Evolutionary conservation across 2,888 invertebrate genomes (phyloP).

Genomic region (Hofmannophila pseudospretella): DNA sequence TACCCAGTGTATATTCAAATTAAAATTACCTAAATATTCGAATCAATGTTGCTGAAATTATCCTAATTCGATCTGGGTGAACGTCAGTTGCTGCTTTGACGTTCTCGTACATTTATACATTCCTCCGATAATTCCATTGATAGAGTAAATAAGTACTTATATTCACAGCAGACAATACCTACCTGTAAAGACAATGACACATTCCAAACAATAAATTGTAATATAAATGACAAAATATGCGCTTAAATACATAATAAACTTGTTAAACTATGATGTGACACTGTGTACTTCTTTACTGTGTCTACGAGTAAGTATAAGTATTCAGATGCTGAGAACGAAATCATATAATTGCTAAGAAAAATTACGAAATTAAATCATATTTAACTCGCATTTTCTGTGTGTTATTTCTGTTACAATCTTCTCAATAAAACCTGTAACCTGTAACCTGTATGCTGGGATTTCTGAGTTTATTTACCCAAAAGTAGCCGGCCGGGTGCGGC

Average conservation of each 20-base stretch:
- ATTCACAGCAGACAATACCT: slow-evolving; percentile 32
- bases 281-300: slow-evolving; percentile 60
- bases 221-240: slow-evolving; percentile 59
- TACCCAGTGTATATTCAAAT: slow-evolving; percentile 37
- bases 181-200: slow-evolving; percentile 46
- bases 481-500: slow-evolving; percentile 46
- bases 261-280: slow-evolving; percentile 53
- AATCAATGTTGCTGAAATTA: slow-evolving; percentile 26
- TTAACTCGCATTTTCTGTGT: slow-evolving; percentile 56
- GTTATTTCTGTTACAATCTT: slow-evolving; percentile 4
- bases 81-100: slow-evolving; percentile 33
- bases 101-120: slow-evolving; percentile 30
- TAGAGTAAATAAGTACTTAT: slow-evolving; percentile 13
- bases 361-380: slow-evolving; percentile 77
- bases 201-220: slow-evolving; percentile 58
- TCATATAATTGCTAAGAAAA: slow-evolving; percentile 74
- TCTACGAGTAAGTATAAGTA: slow-evolving; percentile 59
- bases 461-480: slow-evolving; percentile 29
- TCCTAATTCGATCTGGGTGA: slow-evolving; percentile 25
- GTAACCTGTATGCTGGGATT: neutral
- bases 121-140: slow-evolving; percentile 41
- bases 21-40: slow-evolving; percentile 18
- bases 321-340: slow-evolving; percentile 74
- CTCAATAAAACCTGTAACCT: neutral
- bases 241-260: slow-evolving; percentile 62